Percentiles rank a stretch among this genome's conserved stretches.
phyloP scores from a whole-genome alignment of 2,113 vertebrate genomes.

The Spea bombifrons region DNA sequence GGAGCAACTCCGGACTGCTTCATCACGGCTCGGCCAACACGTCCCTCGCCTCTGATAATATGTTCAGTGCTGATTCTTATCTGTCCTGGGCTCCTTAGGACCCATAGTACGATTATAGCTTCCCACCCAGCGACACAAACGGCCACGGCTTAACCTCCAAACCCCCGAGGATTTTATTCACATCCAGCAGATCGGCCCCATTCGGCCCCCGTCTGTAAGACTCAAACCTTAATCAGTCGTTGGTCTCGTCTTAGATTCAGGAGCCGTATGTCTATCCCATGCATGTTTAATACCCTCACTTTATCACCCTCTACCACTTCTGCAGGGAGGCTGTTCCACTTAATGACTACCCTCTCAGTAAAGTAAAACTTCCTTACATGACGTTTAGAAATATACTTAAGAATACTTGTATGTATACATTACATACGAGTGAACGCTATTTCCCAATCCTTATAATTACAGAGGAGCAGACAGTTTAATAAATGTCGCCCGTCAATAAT shows the following conservation, averaged over 20 bases:
- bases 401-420: too few species aligned
- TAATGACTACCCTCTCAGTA: too few species aligned
- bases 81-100: constrained; percentile 29
- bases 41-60: constrained; percentile 38
- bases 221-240: too few species aligned
- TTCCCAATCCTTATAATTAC: background rate
- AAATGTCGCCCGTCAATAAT: background rate
- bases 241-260: too few species aligned
- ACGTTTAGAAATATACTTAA: too few species aligned
- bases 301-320: too few species aligned
- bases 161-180: background rate
- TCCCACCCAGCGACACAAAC: background rate
- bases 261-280: too few species aligned
- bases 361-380: too few species aligned
- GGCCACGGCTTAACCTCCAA: constrained; percentile 17
- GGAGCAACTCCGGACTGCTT: background rate
- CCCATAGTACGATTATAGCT: constrained; percentile 12
- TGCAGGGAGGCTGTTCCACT: too few species aligned
- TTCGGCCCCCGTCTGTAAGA: background rate
- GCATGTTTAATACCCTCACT: too few species aligned
- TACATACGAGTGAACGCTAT: background rate
- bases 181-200: background rate
- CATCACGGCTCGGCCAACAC: background rate
- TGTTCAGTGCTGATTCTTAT: constrained; percentile 47
- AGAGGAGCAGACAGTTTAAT: background rate